Base-by-base conservation (phyloP, 1,140 invertebrate species). In the Stratiolaelaps scimitus region DNA sequence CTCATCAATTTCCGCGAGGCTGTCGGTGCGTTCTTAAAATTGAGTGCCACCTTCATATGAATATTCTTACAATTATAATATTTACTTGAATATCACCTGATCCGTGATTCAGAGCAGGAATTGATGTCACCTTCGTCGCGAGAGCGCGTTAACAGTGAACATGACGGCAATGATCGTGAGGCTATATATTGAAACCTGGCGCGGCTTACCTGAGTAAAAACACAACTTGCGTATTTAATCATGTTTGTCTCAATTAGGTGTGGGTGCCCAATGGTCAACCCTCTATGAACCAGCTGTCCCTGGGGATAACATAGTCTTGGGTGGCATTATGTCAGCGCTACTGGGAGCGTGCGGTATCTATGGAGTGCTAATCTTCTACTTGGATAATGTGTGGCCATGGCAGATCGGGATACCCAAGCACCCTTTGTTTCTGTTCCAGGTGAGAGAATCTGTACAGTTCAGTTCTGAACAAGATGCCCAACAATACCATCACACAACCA, bases 361-460 rank as follows among this genome's bases (percentile, higher is more conserved):
- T 46, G 44, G 34, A 15, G 15, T 71, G 45, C 34, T 72, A 6
- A 67, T 78, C 53, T 68, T 72, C n/a, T 72, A 75, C 56, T 66
- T 73, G 19, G 76, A 78, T 72, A 73, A 67, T n/a, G 68, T 72
- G 1, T 70, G 69, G 68, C 71, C 72, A 23, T 70, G 72, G 56
- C 74, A 76, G 56, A 76, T 75, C 72, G 79, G 79, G 60, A 71
- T 78, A 13, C 69, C 76, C 0, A 73, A 76, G 67, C 78, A 77
- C 6, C 78, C 75, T 72, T 78, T 78, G 69, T 81, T 80, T 71
- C 72, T 73, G 0, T 60, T 60, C 10, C 15, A 60, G 23, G 53
- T 60, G 23, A 10, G 34, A 17, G 26, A 60, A 60, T 60, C 15
- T n/a, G n/a, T n/a, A n/a, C n/a, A n/a, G n/a, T n/a, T n/a, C n/a